Evolutionary conservation across 2,888 invertebrate species (phyloP).

Genomic region (Mantis religiosa): DNA sequence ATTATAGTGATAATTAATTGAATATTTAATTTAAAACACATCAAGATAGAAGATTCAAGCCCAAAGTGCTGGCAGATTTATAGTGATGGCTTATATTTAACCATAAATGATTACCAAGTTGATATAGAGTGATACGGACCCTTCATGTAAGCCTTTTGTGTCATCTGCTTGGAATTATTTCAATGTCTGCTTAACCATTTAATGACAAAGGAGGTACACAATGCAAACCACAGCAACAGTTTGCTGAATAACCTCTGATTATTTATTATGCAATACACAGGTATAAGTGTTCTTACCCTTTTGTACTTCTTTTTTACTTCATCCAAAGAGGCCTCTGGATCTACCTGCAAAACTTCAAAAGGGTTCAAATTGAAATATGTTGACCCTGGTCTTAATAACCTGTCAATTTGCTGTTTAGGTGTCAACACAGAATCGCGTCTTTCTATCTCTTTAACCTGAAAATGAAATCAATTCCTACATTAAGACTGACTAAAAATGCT

Average conservation of each 20-base stretch:
- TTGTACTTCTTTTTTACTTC: conserved; percentile 96
- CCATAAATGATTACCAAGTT: too few relatives aligned
- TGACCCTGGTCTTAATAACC: conserved; percentile 91
- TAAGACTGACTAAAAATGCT: background rate
- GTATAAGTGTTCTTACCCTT: conserved; percentile 48
- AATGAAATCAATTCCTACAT: conserved; percentile 28
- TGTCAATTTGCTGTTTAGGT: conserved; percentile 93
- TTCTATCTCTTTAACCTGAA: conserved; percentile 97
- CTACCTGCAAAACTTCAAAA: conserved; percentile 86
- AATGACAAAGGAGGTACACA: background rate
- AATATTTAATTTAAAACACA: too few relatives aligned
- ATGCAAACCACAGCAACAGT: background rate
- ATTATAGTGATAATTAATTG: too few relatives aligned
- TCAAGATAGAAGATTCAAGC: too few relatives aligned
- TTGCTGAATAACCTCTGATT: too few relatives aligned
- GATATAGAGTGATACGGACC: too few relatives aligned
- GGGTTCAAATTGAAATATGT: conserved; percentile 99
- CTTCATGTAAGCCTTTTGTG: too few relatives aligned
- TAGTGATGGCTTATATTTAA: too few relatives aligned
- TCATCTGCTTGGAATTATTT: too few relatives aligned
- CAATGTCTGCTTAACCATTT: background rate
- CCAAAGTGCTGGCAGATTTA: too few relatives aligned
- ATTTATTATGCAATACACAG: too few relatives aligned
- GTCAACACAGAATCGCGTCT: conserved; percentile 95
- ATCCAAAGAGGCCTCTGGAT: conserved; percentile 82